A percentile compares a stretch with the other conserved stretches of the same genome.
Evolutionary conservation across 2,888 invertebrate genomes (phyloP).

Genomic region (Frankliniella intonsa): DNA sequence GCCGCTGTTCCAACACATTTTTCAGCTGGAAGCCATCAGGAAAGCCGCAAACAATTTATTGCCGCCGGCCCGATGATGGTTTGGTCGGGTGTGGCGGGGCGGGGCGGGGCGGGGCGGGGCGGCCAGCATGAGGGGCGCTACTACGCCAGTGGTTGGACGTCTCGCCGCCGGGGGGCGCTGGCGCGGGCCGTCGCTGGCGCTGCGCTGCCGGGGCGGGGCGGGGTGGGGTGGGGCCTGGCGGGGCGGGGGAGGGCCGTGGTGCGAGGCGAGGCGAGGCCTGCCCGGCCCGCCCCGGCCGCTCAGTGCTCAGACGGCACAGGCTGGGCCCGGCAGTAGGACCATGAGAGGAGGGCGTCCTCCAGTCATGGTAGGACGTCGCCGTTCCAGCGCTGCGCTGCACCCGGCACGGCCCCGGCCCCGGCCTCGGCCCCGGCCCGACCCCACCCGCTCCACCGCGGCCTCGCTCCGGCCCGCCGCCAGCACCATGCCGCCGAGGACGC

Average conservation of each 20-base stretch:
- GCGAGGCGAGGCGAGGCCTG: background rate
- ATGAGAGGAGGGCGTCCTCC: background rate
- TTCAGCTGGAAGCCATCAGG: conserved; percentile 22
- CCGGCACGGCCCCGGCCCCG: background rate
- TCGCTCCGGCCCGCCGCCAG: too few relatives aligned
- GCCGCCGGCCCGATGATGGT: background rate
- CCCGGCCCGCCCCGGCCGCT: background rate
- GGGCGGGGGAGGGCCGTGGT: background rate
- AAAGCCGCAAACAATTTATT: conserved; percentile 25
- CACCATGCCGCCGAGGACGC: too few relatives aligned
- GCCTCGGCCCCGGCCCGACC: too few relatives aligned
- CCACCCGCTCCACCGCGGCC: background rate
- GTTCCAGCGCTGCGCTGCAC: background rate
- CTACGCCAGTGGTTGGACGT: background rate
- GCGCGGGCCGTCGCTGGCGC: background rate
- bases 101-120: conserved; percentile 25
- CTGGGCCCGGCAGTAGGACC: background rate
- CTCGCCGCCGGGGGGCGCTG: background rate
- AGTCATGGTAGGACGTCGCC: background rate
- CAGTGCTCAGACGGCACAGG: background rate
- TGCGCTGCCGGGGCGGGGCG: background rate
- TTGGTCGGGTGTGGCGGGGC: background rate
- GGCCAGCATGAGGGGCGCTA: background rate
- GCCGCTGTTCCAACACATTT: background rate
- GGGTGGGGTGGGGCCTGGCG: background rate